phyloP scores from a whole-genome alignment of 2,797 vertebrate species.

The Coendou prehensilis region DNA sequence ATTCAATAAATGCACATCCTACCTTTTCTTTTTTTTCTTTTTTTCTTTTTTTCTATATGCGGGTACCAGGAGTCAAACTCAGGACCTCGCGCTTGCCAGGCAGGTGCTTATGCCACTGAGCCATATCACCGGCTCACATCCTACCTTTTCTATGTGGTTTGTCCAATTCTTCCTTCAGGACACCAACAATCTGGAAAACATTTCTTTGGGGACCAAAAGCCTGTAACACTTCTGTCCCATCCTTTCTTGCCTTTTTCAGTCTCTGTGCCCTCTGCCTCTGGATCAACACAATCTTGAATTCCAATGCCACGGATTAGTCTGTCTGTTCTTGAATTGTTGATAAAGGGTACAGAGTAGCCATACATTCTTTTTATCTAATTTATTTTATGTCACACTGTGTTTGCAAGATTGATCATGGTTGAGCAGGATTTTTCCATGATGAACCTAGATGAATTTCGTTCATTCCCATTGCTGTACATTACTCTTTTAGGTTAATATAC shows the following conservation, averaged over 20 bases:
- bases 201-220: neutral
- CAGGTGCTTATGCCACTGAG: no score
- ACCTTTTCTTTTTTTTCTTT: neutral
- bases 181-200: neutral
- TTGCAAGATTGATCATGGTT: neutral
- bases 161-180: neutral
- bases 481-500: neutral
- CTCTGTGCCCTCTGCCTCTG: neutral
- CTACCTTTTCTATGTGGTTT: neutral
- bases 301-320: neutral
- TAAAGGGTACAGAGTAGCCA: neutral
- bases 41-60: no score
- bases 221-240: accelerated
- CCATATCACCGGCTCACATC: neutral
- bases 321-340: neutral
- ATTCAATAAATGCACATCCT: neutral
- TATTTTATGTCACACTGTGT: neutral
- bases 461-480: neutral
- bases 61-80: no score
- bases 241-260: neutral
- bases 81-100: no score
- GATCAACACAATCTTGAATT: neutral
- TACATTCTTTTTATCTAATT: neutral
- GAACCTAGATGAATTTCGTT: neutral
- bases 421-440: neutral